Evolutionary conservation across 2,113 vertebrate species (phyloP), one percentile per base, ranked within the genome.

Genomic region (Dendrocopos noguchii): DNA sequence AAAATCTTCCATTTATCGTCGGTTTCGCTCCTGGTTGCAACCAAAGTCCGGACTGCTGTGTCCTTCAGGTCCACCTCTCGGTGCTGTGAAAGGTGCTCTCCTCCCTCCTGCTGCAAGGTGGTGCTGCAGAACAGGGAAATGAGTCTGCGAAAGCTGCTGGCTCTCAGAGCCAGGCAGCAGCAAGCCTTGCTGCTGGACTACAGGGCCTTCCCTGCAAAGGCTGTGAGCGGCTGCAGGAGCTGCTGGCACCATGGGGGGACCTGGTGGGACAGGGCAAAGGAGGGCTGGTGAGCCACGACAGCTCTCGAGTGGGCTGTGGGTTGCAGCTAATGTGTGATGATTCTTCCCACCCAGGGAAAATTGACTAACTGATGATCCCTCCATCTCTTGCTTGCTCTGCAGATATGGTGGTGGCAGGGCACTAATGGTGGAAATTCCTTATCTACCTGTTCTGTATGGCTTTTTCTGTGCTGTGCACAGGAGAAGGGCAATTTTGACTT

Each of bases 71-170:
- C 31, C 65, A 16, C 9, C 15, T 31, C 57, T 16, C 15, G 1
- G 0, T 0, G 1, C 18, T 4, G 34, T 4, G 1, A 34, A 28
- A 46, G 67, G 16, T 66, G 94, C 84, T 86, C 82, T 88, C 75
- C 94, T 84, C 77, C 6, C 63, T 31, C 17, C 4, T 60, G 65
- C 88, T 97, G 88, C 97, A 95, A 98, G 98, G 92, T 97, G 97
- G 96, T 94, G 95, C 95, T 96, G 84, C 81, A 91, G 95, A 98
- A 94, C 50, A 92, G 97, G 91, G 90, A 93, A 97, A 96, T 77
- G 59, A 7, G 9, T 24, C 31, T 9, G 57, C 4, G 20, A 89
- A 57, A 42, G 55, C 55, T 2, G 67, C 71, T 14, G 19, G 25
- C 18, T 47, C 55, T 77, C 22, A 0, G 17, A 18, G 63, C 1